These are phyloP conservation scores for Drosophila silvestris DNA, from an alignment of 2,888 invertebrate genomes.

Conservation along the genomic window DNA sequence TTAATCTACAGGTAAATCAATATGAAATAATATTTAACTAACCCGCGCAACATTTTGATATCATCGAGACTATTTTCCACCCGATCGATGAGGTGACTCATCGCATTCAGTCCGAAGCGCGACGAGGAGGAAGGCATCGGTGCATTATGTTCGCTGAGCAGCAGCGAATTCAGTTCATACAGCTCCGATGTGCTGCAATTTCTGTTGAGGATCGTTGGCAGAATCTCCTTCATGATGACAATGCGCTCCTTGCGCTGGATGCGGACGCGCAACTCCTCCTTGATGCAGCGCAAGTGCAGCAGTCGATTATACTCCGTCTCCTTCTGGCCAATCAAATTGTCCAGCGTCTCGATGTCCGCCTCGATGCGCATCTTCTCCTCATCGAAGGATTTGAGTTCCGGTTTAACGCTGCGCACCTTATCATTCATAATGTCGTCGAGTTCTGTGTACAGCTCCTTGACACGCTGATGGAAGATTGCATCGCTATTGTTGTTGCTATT, in stretches of 20 bases:
- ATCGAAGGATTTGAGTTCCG: slow-evolving; percentile 88
- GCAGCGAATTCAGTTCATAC: slow-evolving; percentile 48
- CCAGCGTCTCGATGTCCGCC: slow-evolving; percentile 89
- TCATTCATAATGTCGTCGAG: slow-evolving; percentile 67
- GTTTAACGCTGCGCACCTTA: slow-evolving; percentile 87
- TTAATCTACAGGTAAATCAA: not conserved
- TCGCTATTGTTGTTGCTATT: slow-evolving; percentile 63
- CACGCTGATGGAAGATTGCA: slow-evolving; percentile 73
- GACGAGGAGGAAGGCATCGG: slow-evolving; percentile 22
- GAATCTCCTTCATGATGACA: slow-evolving; percentile 82
- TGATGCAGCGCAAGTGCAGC: slow-evolving; percentile 92
- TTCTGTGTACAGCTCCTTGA: slow-evolving; percentile 72
- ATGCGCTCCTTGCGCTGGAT: slow-evolving; percentile 90
- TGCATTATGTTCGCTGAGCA: slow-evolving; percentile 39
- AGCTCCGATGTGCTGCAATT: slow-evolving; percentile 53
- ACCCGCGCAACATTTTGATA: slow-evolving; percentile 50
- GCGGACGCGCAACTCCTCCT: slow-evolving; percentile 92
- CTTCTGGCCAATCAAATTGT: slow-evolving; percentile 91
- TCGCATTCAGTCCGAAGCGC: slow-evolving; percentile 8
- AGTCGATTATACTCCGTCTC: slow-evolving; percentile 95
- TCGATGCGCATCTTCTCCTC: slow-evolving; percentile 89
- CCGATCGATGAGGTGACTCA: slow-evolving; percentile 42
- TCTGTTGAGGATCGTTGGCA: slow-evolving; percentile 54
- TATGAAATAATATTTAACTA: not conserved
- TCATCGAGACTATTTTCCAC: slow-evolving; percentile 46